A percentile compares a stretch with the other conserved stretches of the same genome.
Conservation (phyloP, 2,797 vertebrate species). For the Sebastiscus albofasciatus region DNA sequence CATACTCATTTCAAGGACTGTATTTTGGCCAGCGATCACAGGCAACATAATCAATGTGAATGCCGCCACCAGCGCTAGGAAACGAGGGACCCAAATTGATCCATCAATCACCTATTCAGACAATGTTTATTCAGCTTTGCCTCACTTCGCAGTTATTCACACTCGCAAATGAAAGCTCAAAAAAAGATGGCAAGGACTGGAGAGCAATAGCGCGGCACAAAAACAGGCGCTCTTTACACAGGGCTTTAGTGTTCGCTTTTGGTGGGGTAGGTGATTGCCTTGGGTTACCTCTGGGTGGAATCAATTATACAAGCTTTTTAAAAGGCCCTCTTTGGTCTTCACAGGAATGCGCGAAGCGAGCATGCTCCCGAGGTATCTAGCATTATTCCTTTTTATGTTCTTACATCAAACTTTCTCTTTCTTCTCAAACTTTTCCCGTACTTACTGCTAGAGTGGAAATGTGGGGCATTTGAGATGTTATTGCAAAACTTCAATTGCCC, state of each 20-base stretch:
- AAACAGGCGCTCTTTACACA: slow-evolving; percentile 50
- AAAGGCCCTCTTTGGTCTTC: slow-evolving; percentile 70
- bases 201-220: slow-evolving; percentile 26
- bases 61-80: slow-evolving; percentile 51
- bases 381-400: slow-evolving; percentile 73
- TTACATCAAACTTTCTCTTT: slow-evolving; percentile 72
- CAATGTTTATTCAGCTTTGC: slow-evolving; percentile 74
- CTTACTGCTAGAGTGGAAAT: slow-evolving; percentile 64
- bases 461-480: slow-evolving; percentile 69
- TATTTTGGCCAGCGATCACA: slow-evolving; percentile 66
- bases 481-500: slow-evolving; percentile 60
- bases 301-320: slow-evolving; percentile 75
- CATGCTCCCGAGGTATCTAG: slow-evolving; percentile 59
- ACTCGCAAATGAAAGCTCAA: slow-evolving; percentile 62
- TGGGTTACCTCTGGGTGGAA: slow-evolving; percentile 73
- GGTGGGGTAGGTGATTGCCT: slow-evolving; percentile 65
- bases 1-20: slow-evolving; percentile 72
- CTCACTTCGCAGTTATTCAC: slow-evolving; percentile 62
- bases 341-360: slow-evolving; percentile 50
- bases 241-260: slow-evolving; percentile 43
- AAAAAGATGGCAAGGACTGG: slow-evolving; percentile 40
- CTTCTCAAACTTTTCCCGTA: slow-evolving; percentile 70
- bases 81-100: slow-evolving; percentile 68
- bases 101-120: slow-evolving; percentile 76
- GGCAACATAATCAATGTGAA: slow-evolving; percentile 70